These are phyloP conservation scores for Hyperopisus bebe DNA, from an alignment of 2,113 vertebrate genomes.

Conservation along the genomic window DNA sequence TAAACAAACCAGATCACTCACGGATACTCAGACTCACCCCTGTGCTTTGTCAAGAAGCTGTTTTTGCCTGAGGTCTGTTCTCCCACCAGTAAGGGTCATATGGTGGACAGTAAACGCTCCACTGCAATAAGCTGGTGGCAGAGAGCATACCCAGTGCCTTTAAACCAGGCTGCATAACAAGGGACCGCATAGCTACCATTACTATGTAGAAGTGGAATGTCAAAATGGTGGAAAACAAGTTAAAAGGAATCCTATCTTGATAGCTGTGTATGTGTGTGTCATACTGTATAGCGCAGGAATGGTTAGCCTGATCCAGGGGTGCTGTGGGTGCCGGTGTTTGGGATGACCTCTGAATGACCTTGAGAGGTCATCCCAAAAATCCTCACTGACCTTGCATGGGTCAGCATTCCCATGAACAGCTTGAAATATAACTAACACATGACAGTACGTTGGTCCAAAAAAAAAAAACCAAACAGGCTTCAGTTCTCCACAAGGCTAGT, in stretches of 20 bases:
- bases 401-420: not conserved
- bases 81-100: not conserved
- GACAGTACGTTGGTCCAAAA: not conserved
- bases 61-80: not conserved
- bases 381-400: not conserved
- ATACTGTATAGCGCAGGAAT: not conserved
- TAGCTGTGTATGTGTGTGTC: not conserved
- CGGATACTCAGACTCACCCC: not conserved
- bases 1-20: not conserved
- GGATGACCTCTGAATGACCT: too few relatives aligned
- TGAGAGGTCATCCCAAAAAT: not conserved
- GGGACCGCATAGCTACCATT: not conserved
- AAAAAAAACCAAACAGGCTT: not conserved
- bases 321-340: not conserved
- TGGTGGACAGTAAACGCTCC: not conserved
- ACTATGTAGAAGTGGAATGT: not conserved
- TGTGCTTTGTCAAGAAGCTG: not conserved
- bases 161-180: not conserved
- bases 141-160: not conserved
- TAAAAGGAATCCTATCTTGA: not conserved
- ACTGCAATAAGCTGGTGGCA: not conserved
- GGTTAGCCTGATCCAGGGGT: not conserved
- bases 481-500: not conserved
- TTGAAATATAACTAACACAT: not conserved
- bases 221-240: not conserved